Evolutionary conservation across 2,888 invertebrate species (phyloP).

Genomic region (Cyclophora punctaria): DNA sequence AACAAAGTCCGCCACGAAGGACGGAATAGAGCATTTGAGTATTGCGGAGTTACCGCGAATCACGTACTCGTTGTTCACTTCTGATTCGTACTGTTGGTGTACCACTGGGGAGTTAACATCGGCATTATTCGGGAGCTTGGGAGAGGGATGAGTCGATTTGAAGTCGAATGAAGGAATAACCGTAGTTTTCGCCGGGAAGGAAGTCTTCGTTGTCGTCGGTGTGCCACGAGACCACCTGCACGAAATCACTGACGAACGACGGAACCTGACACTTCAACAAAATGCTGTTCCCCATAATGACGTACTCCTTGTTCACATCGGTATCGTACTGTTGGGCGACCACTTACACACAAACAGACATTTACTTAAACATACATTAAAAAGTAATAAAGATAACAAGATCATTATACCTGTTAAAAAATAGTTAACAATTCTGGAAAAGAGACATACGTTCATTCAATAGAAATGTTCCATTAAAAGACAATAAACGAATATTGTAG

Average conservation of each 20-base stretch:
- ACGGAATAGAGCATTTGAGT: constrained; percentile 92
- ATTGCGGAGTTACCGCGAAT: constrained; percentile 93
- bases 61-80: constrained; percentile 93
- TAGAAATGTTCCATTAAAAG: background rate
- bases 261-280: constrained; percentile 89
- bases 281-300: constrained; percentile 86
- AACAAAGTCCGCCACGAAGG: constrained; percentile 95
- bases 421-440: background rate
- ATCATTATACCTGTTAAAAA: background rate
- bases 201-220: constrained; percentile 84
- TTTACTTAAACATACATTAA: background rate
- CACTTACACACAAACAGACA: constrained; percentile 64
- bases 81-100: constrained; percentile 91
- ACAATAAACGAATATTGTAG: too few relatives aligned
- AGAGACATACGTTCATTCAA: background rate
- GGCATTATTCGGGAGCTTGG: constrained; percentile 9
- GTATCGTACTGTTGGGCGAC: constrained; percentile 88
- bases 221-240: constrained; percentile 87
- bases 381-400: constrained; percentile 1
- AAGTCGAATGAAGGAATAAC: constrained; percentile 48
- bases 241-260: constrained; percentile 90
- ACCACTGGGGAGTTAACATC: constrained; percentile 79
- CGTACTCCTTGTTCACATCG: constrained; percentile 89
- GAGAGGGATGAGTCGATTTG: constrained; percentile 15
- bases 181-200: constrained; percentile 77